phyloP scores from a whole-genome alignment of 2,888 invertebrate species.

The Rotaria sp. region DNA sequence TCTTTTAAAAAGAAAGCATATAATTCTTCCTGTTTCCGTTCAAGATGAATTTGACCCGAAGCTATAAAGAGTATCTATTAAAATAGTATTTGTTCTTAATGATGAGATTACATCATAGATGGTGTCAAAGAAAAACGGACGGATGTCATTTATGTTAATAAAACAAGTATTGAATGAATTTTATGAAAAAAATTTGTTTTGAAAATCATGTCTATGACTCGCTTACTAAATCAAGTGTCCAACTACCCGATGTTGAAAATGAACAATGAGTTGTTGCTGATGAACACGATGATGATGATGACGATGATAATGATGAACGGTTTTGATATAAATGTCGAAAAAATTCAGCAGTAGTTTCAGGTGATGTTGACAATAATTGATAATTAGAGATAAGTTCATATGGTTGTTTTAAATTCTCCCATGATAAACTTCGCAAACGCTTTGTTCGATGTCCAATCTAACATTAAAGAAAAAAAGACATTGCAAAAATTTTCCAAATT shows the following conservation, averaged over 20 bases:
- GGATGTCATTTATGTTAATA: constrained; percentile 24
- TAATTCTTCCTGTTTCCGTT: neutral
- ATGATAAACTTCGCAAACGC: neutral
- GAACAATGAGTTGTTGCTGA: neutral
- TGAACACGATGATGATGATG: neutral
- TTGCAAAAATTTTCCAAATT: neutral
- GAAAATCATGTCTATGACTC: neutral
- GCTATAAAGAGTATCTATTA: neutral
- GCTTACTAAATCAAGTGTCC: constrained; percentile 15
- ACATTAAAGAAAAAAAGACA: neutral
- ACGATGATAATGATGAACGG: neutral
- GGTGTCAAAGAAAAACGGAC: neutral
- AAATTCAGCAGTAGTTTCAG: neutral
- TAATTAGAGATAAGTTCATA: neutral
- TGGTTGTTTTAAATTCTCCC: constrained; percentile 3
- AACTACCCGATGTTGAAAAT: constrained; percentile 27
- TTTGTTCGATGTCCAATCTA: neutral
- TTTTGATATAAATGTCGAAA: neutral
- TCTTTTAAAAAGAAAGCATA: neutral
- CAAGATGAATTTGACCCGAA: neutral
- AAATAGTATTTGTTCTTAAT: neutral
- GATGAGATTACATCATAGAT: neutral
- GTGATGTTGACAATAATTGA: neutral
- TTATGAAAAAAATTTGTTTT: no score
- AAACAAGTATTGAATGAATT: neutral